Evolutionary conservation across 2,888 invertebrate species (phyloP), one percentile per base, ranked within the genome.

Genomic region (Cremastobaeus sp.): DNA sequence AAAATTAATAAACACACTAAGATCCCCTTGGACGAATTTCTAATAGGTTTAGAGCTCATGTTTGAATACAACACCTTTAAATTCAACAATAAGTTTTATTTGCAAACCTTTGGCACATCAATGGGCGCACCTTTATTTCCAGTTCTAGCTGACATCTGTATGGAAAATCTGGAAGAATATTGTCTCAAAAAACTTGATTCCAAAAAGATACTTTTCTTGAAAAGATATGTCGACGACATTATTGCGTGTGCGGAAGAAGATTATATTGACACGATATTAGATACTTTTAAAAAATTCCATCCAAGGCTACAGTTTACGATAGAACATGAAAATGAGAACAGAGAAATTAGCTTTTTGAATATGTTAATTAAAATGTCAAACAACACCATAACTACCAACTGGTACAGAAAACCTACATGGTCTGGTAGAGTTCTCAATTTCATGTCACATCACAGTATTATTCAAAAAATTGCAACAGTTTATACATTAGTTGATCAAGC

Each of bases 61-160:
- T 25, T 43, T 43, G 43, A 43, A 12, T 21, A 43, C 17, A n/a
- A n/a, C n/a, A n/a, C n/a, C n/a, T 43, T 43, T 25, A 21, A 11
- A 11, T 43, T 17, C 21, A 14, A 21, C 12, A 12, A n/a, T 1
- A 21, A 43, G 11, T 20, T 17, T 3, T 41, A 43, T 8, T 12
- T 1, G 11, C 41, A 41, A 41, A 41, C 41, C 20, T 41, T 18
- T 41, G n/a, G 41, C 9, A 41, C 41, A 3, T 20, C 41, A 3
- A 41, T 41, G 41, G 41, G 41, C 6, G 41, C 41, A 6, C 41
- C 41, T 3, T 20, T 41, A n/a, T 18, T 20, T 3, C 41, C 41
- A n/a, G 41, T 41, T 18, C 20, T 41, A 5, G 4, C 25, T 25
- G 25, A 25, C 8, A 25, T 25, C 25, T 25, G 8, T 8, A 25